Base-by-base conservation (phyloP, 2,888 invertebrate genomes). In the Trachelus troglodyta region DNA sequence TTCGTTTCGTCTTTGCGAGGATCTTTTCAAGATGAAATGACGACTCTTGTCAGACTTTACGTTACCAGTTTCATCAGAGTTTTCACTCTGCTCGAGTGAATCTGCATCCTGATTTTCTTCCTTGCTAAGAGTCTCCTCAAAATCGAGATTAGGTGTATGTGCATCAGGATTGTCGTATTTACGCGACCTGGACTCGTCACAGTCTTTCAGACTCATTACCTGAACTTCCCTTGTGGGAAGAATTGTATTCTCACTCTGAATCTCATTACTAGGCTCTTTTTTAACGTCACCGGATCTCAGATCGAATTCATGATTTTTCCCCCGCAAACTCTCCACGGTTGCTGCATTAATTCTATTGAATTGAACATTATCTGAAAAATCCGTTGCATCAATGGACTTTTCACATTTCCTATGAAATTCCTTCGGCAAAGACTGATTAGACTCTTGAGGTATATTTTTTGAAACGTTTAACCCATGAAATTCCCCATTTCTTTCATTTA, bases 21-120 rank as follows among this genome's bases (percentile, higher is more conserved):
- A 83, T 86, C 89, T 90, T 37, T 91, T 91, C 34, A 88, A 34
- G 11, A 90, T 88, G 31, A 90, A 81, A 78, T 86, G 89, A 34
- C 86, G 81, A 69, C 82, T 87, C 78, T 90, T 90, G 75, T 89
- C 89, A 6, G 89, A 85, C 78, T 85, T 87, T 73, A 83, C 79
- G 31, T 80, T 79, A 75, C 80, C 76, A 74, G 83, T 79, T 31
- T 78, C 74, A 40, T 86, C 81, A 34, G 79, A 81, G 77, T 77
- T 80, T 34, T 85, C 80, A 40, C 78, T 80, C 37, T 79, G 77
- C 35, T 78, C 73, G 74, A 80, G 34, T 68, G 75, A 30, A 75
- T 34, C 75, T 76, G 80, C 77, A 77, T 71, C 76, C 75, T 76
- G 74, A 35, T 76, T 78, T n/a, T 79, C 76, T 69, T 76, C 68